A percentile compares a stretch with the other conserved stretches of the same genome.
These are phyloP conservation scores for Drosophila nigromelanica DNA, from an alignment of 1,140 invertebrate species.

Conservation along the genomic window DNA sequence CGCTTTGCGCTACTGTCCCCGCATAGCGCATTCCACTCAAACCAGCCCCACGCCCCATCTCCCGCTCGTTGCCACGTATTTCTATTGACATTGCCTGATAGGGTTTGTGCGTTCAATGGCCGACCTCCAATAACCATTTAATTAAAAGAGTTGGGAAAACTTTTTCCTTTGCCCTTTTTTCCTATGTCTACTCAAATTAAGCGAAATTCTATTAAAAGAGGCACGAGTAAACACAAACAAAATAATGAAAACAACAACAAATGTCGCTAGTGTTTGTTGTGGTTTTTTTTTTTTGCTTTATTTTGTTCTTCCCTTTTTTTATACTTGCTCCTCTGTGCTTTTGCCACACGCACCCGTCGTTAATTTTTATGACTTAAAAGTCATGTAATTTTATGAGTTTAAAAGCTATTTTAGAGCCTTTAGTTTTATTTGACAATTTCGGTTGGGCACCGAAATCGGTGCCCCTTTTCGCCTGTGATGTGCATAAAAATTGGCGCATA, in stretches of 20 bases:
- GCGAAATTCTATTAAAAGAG: conserved; percentile 81
- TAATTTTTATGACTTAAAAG: conserved; percentile 79
- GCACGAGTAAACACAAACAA: conserved; percentile 56
- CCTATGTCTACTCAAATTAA: conserved; percentile 68
- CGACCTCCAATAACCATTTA: conserved; percentile 76
- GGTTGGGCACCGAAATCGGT: conserved; percentile 19
- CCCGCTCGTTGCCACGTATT: conserved; percentile 3
- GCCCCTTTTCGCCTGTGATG: conserved; percentile 43
- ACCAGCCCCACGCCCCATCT: neutral
- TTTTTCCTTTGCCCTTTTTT: conserved; percentile 59
- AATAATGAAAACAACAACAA: conserved; percentile 72
- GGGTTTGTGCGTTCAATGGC: conserved; percentile 39
- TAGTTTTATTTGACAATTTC: conserved; percentile 79
- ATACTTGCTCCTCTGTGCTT: conserved; percentile 20
- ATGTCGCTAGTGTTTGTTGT: conserved; percentile 36
- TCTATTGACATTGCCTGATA: conserved; percentile 71
- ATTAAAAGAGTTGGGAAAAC: conserved; percentile 80
- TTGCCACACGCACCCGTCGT: conserved; percentile 77
- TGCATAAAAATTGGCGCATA: conserved; percentile 72
- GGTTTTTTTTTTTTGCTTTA: conserved; percentile 6
- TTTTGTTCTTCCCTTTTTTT: conserved; percentile 7
- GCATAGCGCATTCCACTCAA: neutral
- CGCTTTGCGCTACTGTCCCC: conserved; percentile 56
- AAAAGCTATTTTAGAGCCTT: conserved; percentile 82
- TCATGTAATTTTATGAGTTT: conserved; percentile 81